Base-by-base conservation (phyloP, 2,113 vertebrate genomes). In the Mobula hypostoma region DNA sequence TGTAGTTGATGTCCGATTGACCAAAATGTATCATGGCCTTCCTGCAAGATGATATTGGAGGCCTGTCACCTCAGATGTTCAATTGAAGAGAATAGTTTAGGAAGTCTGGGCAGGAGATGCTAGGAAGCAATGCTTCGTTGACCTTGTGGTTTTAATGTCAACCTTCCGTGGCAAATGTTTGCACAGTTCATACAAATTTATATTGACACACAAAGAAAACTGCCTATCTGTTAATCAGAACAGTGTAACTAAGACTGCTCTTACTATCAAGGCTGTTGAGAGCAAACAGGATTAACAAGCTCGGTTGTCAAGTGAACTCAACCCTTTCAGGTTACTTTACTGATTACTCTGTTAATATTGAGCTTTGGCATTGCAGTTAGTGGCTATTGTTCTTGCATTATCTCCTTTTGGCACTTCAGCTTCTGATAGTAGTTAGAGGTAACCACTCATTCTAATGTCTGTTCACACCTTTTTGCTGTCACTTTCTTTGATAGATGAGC, bases 371-470 rank as follows among this genome's bases (percentile, higher is more conserved):
- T 72, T 74, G 70, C 70, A 93, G 70, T 56, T 74, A 76, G 70
- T 29, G 19, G 91, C 48, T 40, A 93, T 93, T 21, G 24, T 95
- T 95, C 94, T 95, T 29, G 94, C 66, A 72, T 94, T 95, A 95
- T 0, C 87, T 94, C 87, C 92, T 94, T 95, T 94, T 95, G 94
- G 94, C 56, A 94, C 76, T 95, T 95, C 94, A 91, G 95, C 94
- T 94, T 82, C 94, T 94, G 95, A 94, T 95, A 94, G 95, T 94
- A 56, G 0, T 93, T 95, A 94, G 94, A 94, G 68, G 70, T 19
- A 96, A 95, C 95, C 95, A 95, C 94, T 0, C 0, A 94, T 95
- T 95, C 95, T 94, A 94, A 95, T 94, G 94, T 94, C 95, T 95
- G 94, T 96, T 95, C 95, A 94, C 94, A 95, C 94, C 93, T 70